A percentile compares a stretch with the other conserved stretches of the same genome.
These are phyloP conservation scores for Amazonetta brasiliensis DNA, from an alignment of 2,797 vertebrate species.

Conservation along the genomic window DNA sequence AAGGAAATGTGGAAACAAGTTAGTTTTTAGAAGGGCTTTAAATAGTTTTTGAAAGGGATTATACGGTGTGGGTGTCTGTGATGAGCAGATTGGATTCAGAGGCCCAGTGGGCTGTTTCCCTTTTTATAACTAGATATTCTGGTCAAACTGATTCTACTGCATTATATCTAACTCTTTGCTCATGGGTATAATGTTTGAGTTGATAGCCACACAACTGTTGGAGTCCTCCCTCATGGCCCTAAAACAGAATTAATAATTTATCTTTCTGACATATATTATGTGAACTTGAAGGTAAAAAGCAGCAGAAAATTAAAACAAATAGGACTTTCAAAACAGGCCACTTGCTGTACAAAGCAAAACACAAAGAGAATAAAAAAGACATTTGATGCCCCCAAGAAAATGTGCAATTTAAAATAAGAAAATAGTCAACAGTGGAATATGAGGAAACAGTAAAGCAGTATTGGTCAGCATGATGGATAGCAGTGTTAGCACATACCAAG, in stretches of 20 bases:
- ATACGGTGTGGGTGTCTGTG: neutral
- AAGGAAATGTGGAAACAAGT: slow-evolving; percentile 6
- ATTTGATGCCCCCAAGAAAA: neutral
- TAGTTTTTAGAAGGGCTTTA: slow-evolving; percentile 24
- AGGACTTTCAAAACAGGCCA: neutral
- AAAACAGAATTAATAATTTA: slow-evolving; percentile 20
- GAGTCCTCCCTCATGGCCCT: neutral
- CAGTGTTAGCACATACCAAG: neutral
- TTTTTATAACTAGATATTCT: slow-evolving; percentile 2
- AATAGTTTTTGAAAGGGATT: slow-evolving; percentile 43
- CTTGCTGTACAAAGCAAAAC: neutral
- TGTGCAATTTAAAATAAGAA: neutral
- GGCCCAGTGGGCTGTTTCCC: slow-evolving; percentile 12
- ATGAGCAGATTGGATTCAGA: slow-evolving; percentile 29
- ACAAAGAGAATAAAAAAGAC: neutral
- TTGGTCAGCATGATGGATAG: neutral
- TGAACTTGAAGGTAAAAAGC: neutral
- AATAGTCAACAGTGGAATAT: neutral
- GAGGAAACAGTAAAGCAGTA: neutral
- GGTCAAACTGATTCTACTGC: neutral
- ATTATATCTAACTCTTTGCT: slow-evolving; percentile 9
- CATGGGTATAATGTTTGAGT: neutral
- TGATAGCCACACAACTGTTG: neutral
- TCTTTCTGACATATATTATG: neutral
- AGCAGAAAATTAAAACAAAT: slow-evolving; percentile 14